phyloP scores from a whole-genome alignment of 2,888 invertebrate species.

The Callyntrura sp. region DNA sequence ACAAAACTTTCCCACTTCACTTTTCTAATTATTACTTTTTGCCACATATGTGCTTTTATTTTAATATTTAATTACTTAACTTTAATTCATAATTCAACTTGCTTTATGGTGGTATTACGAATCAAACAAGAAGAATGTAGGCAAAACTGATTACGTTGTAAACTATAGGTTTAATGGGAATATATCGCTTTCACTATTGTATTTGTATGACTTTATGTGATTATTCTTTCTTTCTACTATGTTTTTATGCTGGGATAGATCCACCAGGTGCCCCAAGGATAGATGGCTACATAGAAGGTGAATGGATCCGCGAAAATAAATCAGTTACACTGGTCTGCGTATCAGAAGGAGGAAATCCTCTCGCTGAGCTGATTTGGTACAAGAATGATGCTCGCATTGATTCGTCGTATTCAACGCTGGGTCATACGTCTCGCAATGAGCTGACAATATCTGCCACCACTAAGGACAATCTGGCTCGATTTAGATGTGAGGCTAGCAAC shows the following conservation, averaged over 20 bases:
- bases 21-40: no score
- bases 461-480: constrained; percentile 96
- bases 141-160: no score
- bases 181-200: constrained; percentile 43
- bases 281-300: constrained; percentile 95
- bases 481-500: constrained; percentile 97
- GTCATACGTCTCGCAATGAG: constrained; percentile 94
- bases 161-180: no score
- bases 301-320: constrained; percentile 94
- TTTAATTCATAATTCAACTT: no score
- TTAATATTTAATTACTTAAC: no score
- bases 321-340: constrained; percentile 95
- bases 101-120: no score
- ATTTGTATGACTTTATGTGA: constrained; percentile 47
- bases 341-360: constrained; percentile 98
- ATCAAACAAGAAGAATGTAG: no score
- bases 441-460: constrained; percentile 95
- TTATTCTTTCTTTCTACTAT: constrained; percentile 24
- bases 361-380: constrained; percentile 98
- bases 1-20: no score
- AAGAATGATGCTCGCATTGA: constrained; percentile 95
- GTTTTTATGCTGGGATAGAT: constrained; percentile 88
- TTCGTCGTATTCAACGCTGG: constrained; percentile 93
- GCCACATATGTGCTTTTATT: no score
- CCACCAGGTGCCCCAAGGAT: constrained; percentile 97